These are phyloP conservation scores for Exaiptasia diaphana DNA, from an alignment of 64 coral and sea anemone species.

Conservation along the genomic window DNA sequence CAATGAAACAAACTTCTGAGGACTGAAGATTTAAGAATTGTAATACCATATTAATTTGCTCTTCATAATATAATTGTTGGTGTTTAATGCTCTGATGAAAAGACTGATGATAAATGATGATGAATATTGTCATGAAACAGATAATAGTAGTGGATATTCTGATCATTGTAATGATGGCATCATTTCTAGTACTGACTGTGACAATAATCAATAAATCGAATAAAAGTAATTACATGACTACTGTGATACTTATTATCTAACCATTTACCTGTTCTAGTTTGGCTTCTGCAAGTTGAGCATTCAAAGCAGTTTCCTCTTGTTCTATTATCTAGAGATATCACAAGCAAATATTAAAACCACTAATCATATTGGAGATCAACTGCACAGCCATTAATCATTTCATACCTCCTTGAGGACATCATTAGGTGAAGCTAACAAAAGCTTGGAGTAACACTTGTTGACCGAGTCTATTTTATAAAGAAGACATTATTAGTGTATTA, in stretches of 20 bases:
- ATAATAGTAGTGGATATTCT: too few relatives aligned
- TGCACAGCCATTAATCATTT: background rate
- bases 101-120: too few relatives aligned
- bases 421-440: conserved; percentile 72
- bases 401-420: conserved; percentile 84
- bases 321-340: conserved; percentile 30
- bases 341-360: background rate
- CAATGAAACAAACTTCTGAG: conserved; percentile 43
- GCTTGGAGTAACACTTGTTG: conserved; percentile 79
- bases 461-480: conserved; percentile 46
- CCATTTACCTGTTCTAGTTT: conserved; percentile 39
- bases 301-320: conserved; percentile 39
- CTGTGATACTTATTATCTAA: too few relatives aligned
- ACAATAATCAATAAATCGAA: too few relatives aligned
- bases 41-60: too few relatives aligned
- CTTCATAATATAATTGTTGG: too few relatives aligned
- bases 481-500: background rate
- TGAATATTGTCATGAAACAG: too few relatives aligned
- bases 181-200: too few relatives aligned
- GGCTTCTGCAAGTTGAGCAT: conserved; percentile 40
- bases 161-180: too few relatives aligned
- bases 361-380: background rate
- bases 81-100: too few relatives aligned
- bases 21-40: background rate
- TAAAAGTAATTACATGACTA: too few relatives aligned